These are phyloP conservation scores for Cyclophora punctaria DNA, from an alignment of 2,888 invertebrate species.

Conservation along the genomic window DNA sequence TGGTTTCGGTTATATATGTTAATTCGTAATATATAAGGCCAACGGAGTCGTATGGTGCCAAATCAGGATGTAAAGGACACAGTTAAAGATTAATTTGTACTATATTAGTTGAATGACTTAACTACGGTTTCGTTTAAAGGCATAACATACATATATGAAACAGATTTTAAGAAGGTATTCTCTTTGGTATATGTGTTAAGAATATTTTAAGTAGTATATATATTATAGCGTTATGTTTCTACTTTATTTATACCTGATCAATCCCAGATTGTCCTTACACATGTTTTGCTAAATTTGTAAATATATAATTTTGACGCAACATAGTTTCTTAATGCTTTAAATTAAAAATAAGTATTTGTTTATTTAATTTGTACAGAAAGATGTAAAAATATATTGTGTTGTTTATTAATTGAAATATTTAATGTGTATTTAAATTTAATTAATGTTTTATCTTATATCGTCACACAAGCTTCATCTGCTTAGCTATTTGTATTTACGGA, in stretches of 20 bases:
- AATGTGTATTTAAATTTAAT: neutral
- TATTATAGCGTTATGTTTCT: neutral
- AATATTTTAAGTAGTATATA: slow-evolving; percentile 7
- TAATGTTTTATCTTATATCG: neutral
- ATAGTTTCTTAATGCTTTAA: slow-evolving; percentile 12
- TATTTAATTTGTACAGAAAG: neutral
- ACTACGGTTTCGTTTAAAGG: too few relatives aligned
- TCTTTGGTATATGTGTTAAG: slow-evolving; percentile 8
- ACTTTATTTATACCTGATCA: neutral
- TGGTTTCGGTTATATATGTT: slow-evolving; percentile 27
- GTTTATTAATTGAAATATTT: neutral
- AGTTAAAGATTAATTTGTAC: too few relatives aligned
- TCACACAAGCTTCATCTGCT: neutral
- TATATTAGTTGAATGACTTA: too few relatives aligned
- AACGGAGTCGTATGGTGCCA: slow-evolving; percentile 63
- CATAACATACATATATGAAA: too few relatives aligned
- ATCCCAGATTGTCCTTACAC: too few relatives aligned
- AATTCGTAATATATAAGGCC: slow-evolving; percentile 27
- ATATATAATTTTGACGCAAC: too few relatives aligned
- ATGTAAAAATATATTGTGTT: neutral
- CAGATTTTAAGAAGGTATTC: too few relatives aligned
- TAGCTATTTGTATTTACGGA: neutral
- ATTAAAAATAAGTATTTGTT: slow-evolving; percentile 1
- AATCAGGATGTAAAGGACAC: slow-evolving; percentile 25
- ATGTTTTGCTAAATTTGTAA: too few relatives aligned